Base-by-base conservation (phyloP, 2,797 vertebrate genomes). In the Sebastes hopkinsi region DNA sequence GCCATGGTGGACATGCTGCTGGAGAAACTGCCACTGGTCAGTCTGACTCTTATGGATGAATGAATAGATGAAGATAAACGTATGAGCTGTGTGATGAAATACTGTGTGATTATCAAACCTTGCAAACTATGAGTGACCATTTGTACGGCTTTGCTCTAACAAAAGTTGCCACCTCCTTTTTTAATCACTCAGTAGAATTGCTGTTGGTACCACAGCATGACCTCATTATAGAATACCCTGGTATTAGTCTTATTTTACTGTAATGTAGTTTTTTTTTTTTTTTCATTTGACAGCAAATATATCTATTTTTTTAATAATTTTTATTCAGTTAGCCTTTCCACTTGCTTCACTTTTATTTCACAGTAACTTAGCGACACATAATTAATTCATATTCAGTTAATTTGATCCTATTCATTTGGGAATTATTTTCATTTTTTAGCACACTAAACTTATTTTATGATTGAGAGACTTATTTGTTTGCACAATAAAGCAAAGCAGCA, bases 1-100 rank as follows among this genome's bases (percentile, higher is more conserved):
- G 98, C 98, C 77, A 97, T 98, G 94, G 96, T 98, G 89, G 97
- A 98, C 88, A 97, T 99, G 97, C 95, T 99, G 91, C 95, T 99
- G 84, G 97, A 97, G 95, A 97, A 97, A 82, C 95, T 99, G 73
- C 98, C 98, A 0, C 83, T 97, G 97, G 98, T 98, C 70, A 89
- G 95, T 87, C 20, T 38, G 20, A 67, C 38, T 34, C n/a, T 75
- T 4, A 23, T 61, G 18, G 36, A 55, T 77, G 0, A 38, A 70
- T 79, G n/a, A 42, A 56, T 10, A 18, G 5, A 71, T 18, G 11
- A 25, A 5, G 32, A 73, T 14, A n/a, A 20, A 36, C 5, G 11
- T 62, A 54, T 30, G 20, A 58, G 12, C n/a, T 12, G 25, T 20
- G 13, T 10, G 36, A 52, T 25, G 14, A 27, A 42, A 50, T 22